phyloP scores from a whole-genome alignment of 2,113 vertebrate genomes.

The Lagopus leucura region DNA sequence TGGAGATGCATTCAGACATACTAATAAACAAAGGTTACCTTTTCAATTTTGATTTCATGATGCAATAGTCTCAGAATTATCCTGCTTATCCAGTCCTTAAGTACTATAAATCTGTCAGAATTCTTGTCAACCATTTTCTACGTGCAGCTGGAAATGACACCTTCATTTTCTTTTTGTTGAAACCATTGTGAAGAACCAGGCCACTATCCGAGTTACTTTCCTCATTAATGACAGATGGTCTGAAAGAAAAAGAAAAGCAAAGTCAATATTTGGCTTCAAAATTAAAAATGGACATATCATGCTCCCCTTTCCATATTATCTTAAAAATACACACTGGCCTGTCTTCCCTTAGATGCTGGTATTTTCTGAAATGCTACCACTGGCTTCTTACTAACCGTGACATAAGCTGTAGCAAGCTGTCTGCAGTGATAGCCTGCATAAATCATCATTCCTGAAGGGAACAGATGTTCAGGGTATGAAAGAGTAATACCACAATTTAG shows the following conservation, averaged over 20 bases:
- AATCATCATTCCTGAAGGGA: slow-evolving; percentile 92
- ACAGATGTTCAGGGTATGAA: slow-evolving; percentile 90
- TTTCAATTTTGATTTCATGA: slow-evolving; percentile 45
- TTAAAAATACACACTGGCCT: slow-evolving; percentile 71
- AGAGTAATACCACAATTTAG: slow-evolving; percentile 93
- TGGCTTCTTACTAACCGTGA: slow-evolving; percentile 81
- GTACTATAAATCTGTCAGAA: slow-evolving; percentile 54
- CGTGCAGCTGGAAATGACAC: slow-evolving; percentile 26
- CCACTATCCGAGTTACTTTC: slow-evolving; percentile 68
- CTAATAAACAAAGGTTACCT: slow-evolving; percentile 55
- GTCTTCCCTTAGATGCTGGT: slow-evolving; percentile 74
- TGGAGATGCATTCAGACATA: neutral
- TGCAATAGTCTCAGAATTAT: slow-evolving; percentile 38
- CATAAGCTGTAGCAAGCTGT: slow-evolving; percentile 92
- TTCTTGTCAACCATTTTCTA: slow-evolving; percentile 53
- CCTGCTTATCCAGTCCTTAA: slow-evolving; percentile 54
- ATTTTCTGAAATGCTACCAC: slow-evolving; percentile 80
- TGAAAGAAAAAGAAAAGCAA: slow-evolving; percentile 54
- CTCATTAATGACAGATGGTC: slow-evolving; percentile 78
- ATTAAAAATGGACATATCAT: slow-evolving; percentile 57
- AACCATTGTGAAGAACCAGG: slow-evolving; percentile 58
- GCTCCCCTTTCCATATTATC: slow-evolving; percentile 26
- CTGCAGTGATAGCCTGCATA: slow-evolving; percentile 90
- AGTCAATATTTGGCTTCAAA: slow-evolving; percentile 78
- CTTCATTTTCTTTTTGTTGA: slow-evolving; percentile 62